Percentiles rank a stretch among this genome's conserved stretches.
phyloP scores from a whole-genome alignment of 1,140 invertebrate species.

The Aradophagus sp. region DNA sequence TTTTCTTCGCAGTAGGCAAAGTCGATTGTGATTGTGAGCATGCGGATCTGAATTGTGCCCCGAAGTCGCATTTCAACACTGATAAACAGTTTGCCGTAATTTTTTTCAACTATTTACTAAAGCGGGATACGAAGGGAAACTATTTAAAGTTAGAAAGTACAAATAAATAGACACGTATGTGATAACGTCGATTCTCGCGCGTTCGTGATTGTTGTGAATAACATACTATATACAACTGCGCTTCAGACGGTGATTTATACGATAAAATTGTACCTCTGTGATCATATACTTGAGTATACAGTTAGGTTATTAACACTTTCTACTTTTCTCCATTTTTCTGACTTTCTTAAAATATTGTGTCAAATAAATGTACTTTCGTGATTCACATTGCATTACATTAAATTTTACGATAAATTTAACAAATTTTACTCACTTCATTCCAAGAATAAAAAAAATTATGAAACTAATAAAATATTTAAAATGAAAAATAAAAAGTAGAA shows the following conservation, averaged over 20 bases:
- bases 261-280: constrained; percentile 14
- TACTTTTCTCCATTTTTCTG: too few relatives aligned
- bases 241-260: constrained; percentile 16
- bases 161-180: constrained; percentile 38
- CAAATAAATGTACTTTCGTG: too few relatives aligned
- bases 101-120: constrained; percentile 25
- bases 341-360: too few relatives aligned
- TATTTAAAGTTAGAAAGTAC: constrained; percentile 45
- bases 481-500: too few relatives aligned
- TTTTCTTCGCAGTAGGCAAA: constrained; percentile 30
- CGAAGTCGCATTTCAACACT: constrained; percentile 34
- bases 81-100: constrained; percentile 42
- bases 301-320: too few relatives aligned
- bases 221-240: constrained; percentile 21
- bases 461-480: too few relatives aligned
- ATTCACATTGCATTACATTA: too few relatives aligned
- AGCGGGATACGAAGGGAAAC: constrained; percentile 31
- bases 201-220: constrained; percentile 41
- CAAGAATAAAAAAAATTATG: too few relatives aligned
- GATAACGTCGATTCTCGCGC: constrained; percentile 25
- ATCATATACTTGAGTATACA: neutral
- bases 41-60: constrained; percentile 24
- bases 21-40: constrained; percentile 24
- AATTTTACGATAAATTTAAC: too few relatives aligned
- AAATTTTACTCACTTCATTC: too few relatives aligned